Evolutionary conservation across 2,113 vertebrate genomes (phyloP).

Genomic region (Campylorhamphus procurvoides): DNA sequence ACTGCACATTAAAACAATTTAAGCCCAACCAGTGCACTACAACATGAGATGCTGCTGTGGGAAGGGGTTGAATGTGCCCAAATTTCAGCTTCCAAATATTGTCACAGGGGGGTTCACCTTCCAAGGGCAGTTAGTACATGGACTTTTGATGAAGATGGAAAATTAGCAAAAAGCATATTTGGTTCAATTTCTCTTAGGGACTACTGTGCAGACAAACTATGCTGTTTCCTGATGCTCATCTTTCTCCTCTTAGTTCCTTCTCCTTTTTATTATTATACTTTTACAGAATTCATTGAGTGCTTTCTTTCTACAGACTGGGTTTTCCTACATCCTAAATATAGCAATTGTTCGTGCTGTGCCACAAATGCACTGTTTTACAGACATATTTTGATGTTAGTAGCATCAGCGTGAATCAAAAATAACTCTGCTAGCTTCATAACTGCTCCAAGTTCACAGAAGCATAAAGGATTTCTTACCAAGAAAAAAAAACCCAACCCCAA

Average conservation of each 20-base stretch:
- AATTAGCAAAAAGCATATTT: neutral
- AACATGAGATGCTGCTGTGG: neutral
- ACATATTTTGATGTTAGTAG: neutral
- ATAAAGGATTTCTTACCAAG: neutral
- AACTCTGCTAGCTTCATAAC: neutral
- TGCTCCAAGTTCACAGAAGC: neutral
- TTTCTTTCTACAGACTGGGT: neutral
- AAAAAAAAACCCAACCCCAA: neutral
- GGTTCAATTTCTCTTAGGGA: neutral
- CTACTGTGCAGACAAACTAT: neutral
- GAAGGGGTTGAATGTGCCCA: neutral
- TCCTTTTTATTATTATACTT: neutral
- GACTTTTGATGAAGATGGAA: conserved; percentile 8
- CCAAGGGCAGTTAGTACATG: neutral
- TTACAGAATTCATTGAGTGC: neutral
- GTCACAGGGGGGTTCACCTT: neutral
- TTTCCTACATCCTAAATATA: neutral
- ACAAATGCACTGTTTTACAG: neutral
- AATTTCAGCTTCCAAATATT: neutral
- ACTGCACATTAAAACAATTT: neutral
- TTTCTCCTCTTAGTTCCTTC: neutral
- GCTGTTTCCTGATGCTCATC: neutral
- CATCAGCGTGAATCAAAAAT: neutral
- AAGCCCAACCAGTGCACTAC: fast-evolving
- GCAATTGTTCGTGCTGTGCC: neutral